Base-by-base conservation (phyloP, 2,888 invertebrate species). In the Hydrotaea cyrtoneurina region DNA sequence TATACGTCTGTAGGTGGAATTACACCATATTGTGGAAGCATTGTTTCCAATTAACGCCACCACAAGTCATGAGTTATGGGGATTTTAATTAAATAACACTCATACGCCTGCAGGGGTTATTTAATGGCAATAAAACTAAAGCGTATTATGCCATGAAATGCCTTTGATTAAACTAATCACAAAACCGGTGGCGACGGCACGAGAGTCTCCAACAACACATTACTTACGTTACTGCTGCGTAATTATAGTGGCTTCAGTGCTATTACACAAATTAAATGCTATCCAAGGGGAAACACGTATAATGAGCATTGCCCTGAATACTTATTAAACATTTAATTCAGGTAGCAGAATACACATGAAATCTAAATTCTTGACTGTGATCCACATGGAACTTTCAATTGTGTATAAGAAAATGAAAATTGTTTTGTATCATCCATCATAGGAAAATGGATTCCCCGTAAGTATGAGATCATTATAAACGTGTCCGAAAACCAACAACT, bases 101-200 rank as follows among this genome's bases (percentile, higher is more conserved):
- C 55, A 55, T 21, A 11, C 55, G 55, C 10, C 21, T 10, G 55
- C 3, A 31, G 50, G 50, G 50, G 4, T 55, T 4, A 19, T 11
- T 55, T 55, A 55, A 55, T 55, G 55, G 55, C 23, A 55, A 55
- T 55, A 55, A 55, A 55, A 55, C 17, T 55, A n/a, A 11, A 21
- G 11, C 17, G 55, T 55, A 21, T 55, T 55, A 55, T 55, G 23
- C 21, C 23, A 23, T 55, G 55, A 55, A 10, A 55, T 23, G 23
- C 13, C 13, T n/a, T 50, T 50, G 50, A 50, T 50, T 50, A 50
- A n/a, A n/a, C n/a, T 50, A 50, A 50, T 50, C 50, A 50, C 50
- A 50, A 50, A 15, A 50, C 50, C 50, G 50, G 50, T n/a, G 1
- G 1, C 0, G 50, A n/a, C n/a, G 50, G 15, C 8, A 50, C n/a